Base-by-base conservation (phyloP, 2,113 vertebrate genomes). In the Zosterops lateralis region DNA sequence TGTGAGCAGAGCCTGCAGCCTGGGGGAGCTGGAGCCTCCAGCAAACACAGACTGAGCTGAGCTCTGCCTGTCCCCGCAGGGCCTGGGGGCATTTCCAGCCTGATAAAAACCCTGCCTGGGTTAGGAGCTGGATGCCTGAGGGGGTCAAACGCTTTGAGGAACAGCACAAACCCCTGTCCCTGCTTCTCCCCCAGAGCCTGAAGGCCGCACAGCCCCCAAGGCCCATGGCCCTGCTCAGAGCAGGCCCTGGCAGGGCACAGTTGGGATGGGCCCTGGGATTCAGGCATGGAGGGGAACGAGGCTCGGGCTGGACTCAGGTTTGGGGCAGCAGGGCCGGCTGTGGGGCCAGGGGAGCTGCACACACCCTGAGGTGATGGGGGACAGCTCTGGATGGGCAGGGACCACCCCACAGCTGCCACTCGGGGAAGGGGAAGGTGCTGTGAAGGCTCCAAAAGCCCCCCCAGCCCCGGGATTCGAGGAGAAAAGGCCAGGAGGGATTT, bases 281-380 rank as follows among this genome's bases (percentile, higher is more conserved):
- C 83, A 56, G 28, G 68, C 3, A 1, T 11, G 42, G 10, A 10
- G 32, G 2, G n/a, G 47, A 29, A 10, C 15, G 7, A 47, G 17
- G 74, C 62, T 80, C 1, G 0, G 3, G 42, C 9, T 24, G 64
- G 15, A 12, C 22, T 53, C n/a, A 14, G 54, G 10, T 74, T 36
- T 75, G 44, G 75, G 62, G 6, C 20, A 45, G 14, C 32, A 9
- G 50, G 34, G 54, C 32, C 32, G 65, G 20, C 1, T 29, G 18
- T 1, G 6, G 36, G 61, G 25, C 24, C 36, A 16, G 29, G 45
- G 80, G n/a, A 48, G 6, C 25, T 5, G 38, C 36, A 44, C 28
- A 15, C 56, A 15, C 9, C 32, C 10, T 0, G 2, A 29, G 40
- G 0, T 2, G 61, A 19, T 5, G 16, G 56, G 61, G 22, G 24